Evolutionary conservation across 2,113 vertebrate genomes (phyloP).

Genomic region (Bubo blakistoni): DNA sequence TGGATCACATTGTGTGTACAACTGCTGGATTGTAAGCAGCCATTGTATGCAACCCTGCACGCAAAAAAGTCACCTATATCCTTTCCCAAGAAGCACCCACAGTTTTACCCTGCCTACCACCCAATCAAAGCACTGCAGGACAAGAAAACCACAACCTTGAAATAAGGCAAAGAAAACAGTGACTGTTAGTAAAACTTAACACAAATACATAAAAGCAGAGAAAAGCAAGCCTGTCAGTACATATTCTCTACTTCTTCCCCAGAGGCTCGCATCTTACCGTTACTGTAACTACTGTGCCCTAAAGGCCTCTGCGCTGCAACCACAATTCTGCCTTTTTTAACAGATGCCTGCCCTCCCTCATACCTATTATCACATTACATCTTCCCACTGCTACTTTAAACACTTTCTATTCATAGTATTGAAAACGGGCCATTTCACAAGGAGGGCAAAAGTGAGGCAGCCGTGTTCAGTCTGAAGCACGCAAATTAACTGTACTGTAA

Average conservation of each 20-base stretch:
- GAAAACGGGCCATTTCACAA: background rate
- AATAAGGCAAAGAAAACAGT: background rate
- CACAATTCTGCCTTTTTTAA: background rate
- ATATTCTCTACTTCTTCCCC: background rate
- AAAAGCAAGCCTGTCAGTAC: background rate
- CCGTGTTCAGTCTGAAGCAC: background rate
- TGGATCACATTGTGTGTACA: background rate
- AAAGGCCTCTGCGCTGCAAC: background rate
- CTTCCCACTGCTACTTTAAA: background rate
- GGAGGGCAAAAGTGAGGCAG: background rate
- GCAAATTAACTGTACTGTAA: background rate
- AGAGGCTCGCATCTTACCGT: background rate
- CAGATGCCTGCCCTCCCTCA: conserved; percentile 3
- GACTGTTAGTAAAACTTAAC: background rate
- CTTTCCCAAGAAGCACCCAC: background rate
- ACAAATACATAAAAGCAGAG: background rate
- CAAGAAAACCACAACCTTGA: background rate
- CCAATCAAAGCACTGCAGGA: background rate
- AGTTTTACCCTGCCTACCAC: background rate
- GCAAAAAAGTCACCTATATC: accelerated
- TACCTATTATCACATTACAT: background rate
- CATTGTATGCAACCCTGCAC: background rate
- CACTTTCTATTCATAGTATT: background rate
- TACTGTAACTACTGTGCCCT: background rate
- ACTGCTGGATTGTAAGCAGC: background rate